A percentile compares a stretch with the other conserved stretches of the same genome.
Conservation (phyloP, 2,888 invertebrate species). For the Subacronicta megacephala region DNA sequence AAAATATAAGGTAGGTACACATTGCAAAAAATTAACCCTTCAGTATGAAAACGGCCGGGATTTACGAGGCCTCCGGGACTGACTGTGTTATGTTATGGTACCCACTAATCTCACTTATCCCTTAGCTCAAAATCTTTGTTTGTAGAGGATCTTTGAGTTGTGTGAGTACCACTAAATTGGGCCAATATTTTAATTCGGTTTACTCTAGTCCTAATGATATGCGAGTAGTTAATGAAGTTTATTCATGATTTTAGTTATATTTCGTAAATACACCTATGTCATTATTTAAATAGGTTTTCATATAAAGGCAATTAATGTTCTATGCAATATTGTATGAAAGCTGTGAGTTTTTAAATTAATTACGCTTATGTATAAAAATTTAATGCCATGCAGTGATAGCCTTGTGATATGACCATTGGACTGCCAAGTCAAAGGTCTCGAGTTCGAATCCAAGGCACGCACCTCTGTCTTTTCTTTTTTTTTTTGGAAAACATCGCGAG, state of each 20-base stretch:
- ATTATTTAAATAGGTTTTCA: too few relatives aligned
- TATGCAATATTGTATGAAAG: too few relatives aligned
- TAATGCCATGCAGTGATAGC: too few relatives aligned
- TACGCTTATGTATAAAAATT: too few relatives aligned
- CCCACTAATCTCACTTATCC: constrained; percentile 52
- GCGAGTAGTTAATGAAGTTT: not conserved
- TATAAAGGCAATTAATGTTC: too few relatives aligned
- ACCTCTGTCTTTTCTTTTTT: too few relatives aligned
- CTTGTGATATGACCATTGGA: too few relatives aligned
- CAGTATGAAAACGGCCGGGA: constrained; percentile 40
- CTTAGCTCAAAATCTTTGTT: constrained; percentile 46
- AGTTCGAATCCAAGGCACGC: too few relatives aligned
- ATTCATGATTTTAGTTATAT: not conserved
- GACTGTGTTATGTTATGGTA: constrained; percentile 37
- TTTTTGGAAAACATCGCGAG: too few relatives aligned
- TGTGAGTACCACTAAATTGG: constrained; percentile 19
- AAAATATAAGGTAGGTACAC: constrained; percentile 31
- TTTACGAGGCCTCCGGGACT: constrained; percentile 44
- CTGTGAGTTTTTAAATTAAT: too few relatives aligned
- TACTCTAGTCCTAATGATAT: not conserved
- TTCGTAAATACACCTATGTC: too few relatives aligned
- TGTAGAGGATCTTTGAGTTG: constrained; percentile 21
- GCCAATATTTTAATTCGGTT: constrained; percentile 1
- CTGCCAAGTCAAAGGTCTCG: too few relatives aligned
- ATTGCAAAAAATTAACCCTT: constrained; percentile 47